These are phyloP conservation scores for Lydus trimaculatus DNA, from an alignment of 2,888 invertebrate species.

Conservation along the genomic window DNA sequence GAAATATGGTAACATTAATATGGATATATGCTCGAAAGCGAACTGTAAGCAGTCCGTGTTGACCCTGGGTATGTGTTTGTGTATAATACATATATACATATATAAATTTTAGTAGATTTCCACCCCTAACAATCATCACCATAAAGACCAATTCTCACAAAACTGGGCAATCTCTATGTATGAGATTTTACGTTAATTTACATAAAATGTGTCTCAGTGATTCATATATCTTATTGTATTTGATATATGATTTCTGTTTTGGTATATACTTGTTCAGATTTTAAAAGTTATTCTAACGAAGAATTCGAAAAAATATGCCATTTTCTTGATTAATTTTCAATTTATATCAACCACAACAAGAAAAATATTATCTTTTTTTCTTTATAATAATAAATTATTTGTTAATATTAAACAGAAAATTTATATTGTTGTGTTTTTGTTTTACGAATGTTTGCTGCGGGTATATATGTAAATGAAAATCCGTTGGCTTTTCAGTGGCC, in stretches of 20 bases:
- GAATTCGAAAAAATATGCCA: not conserved
- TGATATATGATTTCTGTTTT: slow-evolving; percentile 57
- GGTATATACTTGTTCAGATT: not conserved
- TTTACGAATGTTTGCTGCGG: not conserved
- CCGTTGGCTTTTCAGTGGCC: slow-evolving; percentile 26
- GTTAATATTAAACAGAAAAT: not conserved
- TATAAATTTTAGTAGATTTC: slow-evolving; percentile 5
- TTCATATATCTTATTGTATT: slow-evolving; percentile 61
- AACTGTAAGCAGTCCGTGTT: slow-evolving; percentile 58
- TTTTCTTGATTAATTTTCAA: not conserved
- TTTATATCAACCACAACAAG: not conserved
- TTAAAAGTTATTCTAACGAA: not conserved
- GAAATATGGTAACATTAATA: slow-evolving; percentile 82
- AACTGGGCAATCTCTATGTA: slow-evolving; percentile 60
- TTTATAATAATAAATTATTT: not conserved
- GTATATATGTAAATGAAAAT: slow-evolving; percentile 32
- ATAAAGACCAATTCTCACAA: slow-evolving; percentile 37
- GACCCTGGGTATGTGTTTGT: slow-evolving; percentile 35
- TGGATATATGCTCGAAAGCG: slow-evolving; percentile 69
- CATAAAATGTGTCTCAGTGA: slow-evolving; percentile 63
- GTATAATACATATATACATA: not conserved
- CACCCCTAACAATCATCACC: slow-evolving; percentile 12
- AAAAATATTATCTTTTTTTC: not conserved
- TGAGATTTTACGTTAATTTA: slow-evolving; percentile 61
- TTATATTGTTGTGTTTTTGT: not conserved